Evolutionary conservation across 2,888 invertebrate genomes (phyloP).

Genomic region (Hymenopus coronatus): DNA sequence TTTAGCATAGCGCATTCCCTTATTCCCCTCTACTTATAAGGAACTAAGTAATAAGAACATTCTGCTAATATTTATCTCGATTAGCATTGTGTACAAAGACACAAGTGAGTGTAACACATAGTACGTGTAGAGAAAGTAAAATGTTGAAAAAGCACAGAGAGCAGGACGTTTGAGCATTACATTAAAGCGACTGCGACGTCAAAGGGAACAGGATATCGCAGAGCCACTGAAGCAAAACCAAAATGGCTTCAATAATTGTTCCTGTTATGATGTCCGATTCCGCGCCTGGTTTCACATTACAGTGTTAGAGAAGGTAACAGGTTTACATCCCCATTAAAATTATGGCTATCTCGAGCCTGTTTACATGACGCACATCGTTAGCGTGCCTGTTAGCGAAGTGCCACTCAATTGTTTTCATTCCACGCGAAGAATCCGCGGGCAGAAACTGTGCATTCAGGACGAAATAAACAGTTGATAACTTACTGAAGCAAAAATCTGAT

Average conservation of each 20-base stretch:
- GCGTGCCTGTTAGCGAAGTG: background rate
- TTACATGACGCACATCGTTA: background rate
- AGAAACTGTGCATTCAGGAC: too few species aligned
- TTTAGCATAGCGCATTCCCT: too few species aligned
- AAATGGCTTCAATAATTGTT: background rate
- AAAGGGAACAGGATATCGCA: background rate
- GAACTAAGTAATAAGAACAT: too few species aligned
- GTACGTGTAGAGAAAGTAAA: too few species aligned
- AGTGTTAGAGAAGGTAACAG: background rate
- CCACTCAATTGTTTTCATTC: background rate
- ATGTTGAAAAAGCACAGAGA: too few species aligned
- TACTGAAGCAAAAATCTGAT: too few species aligned
- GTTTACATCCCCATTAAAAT: background rate
- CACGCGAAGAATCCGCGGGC: too few species aligned
- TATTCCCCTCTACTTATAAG: too few species aligned
- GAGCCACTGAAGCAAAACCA: background rate
- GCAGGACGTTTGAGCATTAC: background rate
- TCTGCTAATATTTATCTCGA: too few species aligned
- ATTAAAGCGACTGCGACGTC: background rate
- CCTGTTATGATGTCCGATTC: background rate
- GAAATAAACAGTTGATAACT: too few species aligned
- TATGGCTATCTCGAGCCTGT: background rate
- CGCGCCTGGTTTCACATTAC: background rate
- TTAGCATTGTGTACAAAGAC: too few species aligned
- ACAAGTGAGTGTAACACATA: too few species aligned